Evolutionary conservation across 2,888 invertebrate genomes (phyloP), one percentile per base, ranked within the genome.

Genomic region (Amphimallon solstitiale): DNA sequence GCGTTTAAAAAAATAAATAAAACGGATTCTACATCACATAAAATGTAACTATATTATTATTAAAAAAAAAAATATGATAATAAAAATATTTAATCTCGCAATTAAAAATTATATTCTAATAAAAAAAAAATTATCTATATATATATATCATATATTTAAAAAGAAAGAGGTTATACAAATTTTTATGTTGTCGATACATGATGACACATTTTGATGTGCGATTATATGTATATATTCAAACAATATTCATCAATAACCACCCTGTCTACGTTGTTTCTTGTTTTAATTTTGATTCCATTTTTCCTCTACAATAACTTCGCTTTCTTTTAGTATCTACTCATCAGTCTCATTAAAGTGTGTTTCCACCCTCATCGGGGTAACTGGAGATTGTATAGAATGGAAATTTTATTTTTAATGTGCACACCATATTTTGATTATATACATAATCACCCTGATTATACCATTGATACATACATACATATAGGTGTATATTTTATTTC

Each of bases 281-380:
- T 23, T 23, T 23, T 23, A 23, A 23, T 63, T 52, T 52, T 52
- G 52, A 52, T 52, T 52, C 14, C 45, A 45, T 17, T 10, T 29
- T 52, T 34, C 29, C 17, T 19, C 15, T 52, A 52, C 52, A 14
- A 52, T 15, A 34, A 34, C 23, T 52, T 23, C 23, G 23, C 2
- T 23, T 52, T 52, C 2, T 23, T 52, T 52, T 45, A 45, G 45
- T 45, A 45, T 45, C 52, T 52, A 52, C 19, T 29, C 35, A 12
- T 63, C 63, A 63, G 63, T 63, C 63, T 63, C 51, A 51, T 63
- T 38, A 51, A 40, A 49, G 23, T 23, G 5, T 23, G 5, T 23
- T 23, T 23, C 5, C 23, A n/a, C 23, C 5, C 3, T 23, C 23
- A 23, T 23, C 5, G 23, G 5, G 23, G 5, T 23, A 23, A 5